These are phyloP conservation scores for Laticauda laticaudata DNA, from an alignment of 2,113 vertebrate species.

Conservation along the genomic window DNA sequence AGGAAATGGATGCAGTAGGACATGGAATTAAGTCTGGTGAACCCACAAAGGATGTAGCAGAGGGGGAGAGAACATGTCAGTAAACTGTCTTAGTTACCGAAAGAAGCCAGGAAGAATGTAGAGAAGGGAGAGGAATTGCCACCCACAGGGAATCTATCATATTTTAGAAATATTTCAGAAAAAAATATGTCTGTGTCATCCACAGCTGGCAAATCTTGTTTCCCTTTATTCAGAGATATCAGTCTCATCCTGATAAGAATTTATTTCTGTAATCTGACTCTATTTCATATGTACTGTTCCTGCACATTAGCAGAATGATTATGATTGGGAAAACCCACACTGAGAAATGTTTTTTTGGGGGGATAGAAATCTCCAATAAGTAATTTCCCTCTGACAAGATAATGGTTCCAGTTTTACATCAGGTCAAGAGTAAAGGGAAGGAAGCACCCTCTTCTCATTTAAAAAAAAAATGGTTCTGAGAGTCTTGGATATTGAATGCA, in stretches of 20 bases:
- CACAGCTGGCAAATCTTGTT: too few species aligned
- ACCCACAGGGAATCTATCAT: background rate
- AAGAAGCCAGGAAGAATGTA: background rate
- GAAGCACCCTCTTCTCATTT: background rate
- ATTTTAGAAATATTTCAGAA: background rate
- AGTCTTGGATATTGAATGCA: background rate
- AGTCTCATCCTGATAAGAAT: background rate
- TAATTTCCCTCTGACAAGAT: background rate
- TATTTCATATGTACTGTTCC: background rate
- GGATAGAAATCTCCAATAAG: background rate
- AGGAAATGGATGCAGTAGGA: background rate
- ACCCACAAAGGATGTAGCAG: background rate
- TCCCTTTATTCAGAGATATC: background rate
- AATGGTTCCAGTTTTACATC: background rate
- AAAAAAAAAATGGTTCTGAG: background rate
- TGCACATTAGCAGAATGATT: background rate
- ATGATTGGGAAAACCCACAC: background rate
- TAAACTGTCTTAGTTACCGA: background rate
- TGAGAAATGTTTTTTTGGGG: too few species aligned
- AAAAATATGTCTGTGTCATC: too few species aligned
- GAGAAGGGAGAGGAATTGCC: background rate
- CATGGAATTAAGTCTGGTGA: slow-evolving; percentile 16
- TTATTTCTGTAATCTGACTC: background rate
- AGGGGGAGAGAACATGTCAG: background rate
- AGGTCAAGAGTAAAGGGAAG: background rate